Base-by-base conservation (phyloP, 2,888 invertebrate species). In the Meghimatium bilineatum region DNA sequence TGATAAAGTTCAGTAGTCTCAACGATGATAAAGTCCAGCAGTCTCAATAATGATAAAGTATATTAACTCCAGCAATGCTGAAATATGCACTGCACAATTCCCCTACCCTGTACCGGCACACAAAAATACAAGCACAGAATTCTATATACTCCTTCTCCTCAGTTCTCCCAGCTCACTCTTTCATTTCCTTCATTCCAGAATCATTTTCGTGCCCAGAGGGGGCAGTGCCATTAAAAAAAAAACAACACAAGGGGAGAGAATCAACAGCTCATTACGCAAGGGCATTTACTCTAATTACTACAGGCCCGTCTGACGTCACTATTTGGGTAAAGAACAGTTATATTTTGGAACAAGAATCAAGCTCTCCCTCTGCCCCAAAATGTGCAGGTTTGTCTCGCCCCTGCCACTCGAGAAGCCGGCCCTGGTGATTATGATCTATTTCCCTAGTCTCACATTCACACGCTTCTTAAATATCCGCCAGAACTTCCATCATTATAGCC, bases 241-340 rank as follows among this genome's bases (percentile, higher is more conserved):
- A n/a, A n/a, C n/a, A n/a, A 78, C 66, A 78, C 77, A 60, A 78
- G 77, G 66, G 67, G 67, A 79, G 32, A 52, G 49, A 80, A 80
- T 52, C 79, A 69, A 69, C 69, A 63, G 34, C 49, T 80, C 79
- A 52, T 69, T 80, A 80, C 49, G 44, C 49, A 69, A 69, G 69
- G 79, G 49, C 49, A 69, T 38, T 69, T 44, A 69, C 67, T 52
- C 69, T 80, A 80, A 69, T 80, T 80, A 80, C 67, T 69, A 69
- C 79, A 36, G 32, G 6, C 79, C 32, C 20, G 12, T 49, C 67
- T 69, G 34, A 69, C 29, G 79, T 34, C 76, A 36, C 36, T 12
- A 74, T 49, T 29, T 52, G 49, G 8, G 12, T 20, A 29, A 44
- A 74, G 49, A 49, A 26, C 29, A 2, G 8, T 14, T 1, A 17